phyloP scores from a whole-genome alignment of 1,140 invertebrate species.

The Tenebrio molitor region DNA sequence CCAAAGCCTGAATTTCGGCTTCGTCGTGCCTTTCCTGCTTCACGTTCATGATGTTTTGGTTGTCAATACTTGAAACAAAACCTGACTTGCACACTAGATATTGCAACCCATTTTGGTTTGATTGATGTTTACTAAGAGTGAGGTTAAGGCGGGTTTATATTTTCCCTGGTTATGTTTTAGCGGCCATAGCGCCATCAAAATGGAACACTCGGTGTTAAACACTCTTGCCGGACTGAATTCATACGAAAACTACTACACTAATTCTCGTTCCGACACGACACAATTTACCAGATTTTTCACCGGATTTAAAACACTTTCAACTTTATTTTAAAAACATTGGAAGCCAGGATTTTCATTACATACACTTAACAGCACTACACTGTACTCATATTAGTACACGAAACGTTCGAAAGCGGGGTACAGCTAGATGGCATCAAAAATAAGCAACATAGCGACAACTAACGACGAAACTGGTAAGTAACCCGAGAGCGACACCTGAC shows the following conservation, averaged over 20 bases:
- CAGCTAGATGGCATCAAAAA: constrained; percentile 41
- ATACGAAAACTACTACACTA: constrained; percentile 12
- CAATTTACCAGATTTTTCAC: constrained; percentile 7
- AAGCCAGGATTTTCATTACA: constrained; percentile 34
- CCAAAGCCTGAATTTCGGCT: constrained; percentile 86
- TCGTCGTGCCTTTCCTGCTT: constrained; percentile 89
- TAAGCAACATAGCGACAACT: constrained; percentile 27
- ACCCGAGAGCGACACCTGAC: constrained; percentile 17
- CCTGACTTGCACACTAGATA: background rate
- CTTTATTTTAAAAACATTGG: constrained; percentile 35
- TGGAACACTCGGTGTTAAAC: constrained; percentile 62
- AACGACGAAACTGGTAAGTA: background rate
- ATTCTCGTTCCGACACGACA: background rate
- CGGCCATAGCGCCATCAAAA: constrained; percentile 64
- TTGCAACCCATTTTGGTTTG: constrained; percentile 7
- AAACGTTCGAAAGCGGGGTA: constrained; percentile 46
- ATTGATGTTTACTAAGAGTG: constrained; percentile 53
- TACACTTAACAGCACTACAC: constrained; percentile 42
- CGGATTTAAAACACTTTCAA: constrained; percentile 28
- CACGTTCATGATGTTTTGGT: constrained; percentile 67
- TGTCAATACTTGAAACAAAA: constrained; percentile 9
- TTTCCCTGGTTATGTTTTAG: constrained; percentile 60
- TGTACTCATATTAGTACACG: constrained; percentile 37
- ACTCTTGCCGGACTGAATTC: constrained; percentile 31
- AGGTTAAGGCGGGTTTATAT: constrained; percentile 63